Base-by-base conservation (phyloP, 2,113 vertebrate genomes). In the Ageneiosus marmoratus region DNA sequence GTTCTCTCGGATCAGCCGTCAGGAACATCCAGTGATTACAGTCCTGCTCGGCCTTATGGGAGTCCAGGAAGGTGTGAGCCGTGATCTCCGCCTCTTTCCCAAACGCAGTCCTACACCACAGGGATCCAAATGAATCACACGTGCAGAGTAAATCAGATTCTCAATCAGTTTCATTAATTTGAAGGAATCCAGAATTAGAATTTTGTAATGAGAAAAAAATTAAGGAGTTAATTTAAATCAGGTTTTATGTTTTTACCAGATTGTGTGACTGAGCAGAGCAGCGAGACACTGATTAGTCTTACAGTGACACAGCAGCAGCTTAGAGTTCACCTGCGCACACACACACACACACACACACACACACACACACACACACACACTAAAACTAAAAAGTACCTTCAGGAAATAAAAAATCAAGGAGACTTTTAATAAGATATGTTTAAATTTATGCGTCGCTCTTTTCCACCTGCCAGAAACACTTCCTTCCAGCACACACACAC, bases 1-100 rank as follows among this genome's bases (percentile, higher is more conserved):
- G 37, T 0, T 89, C 50, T 12, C 88, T 81, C 15, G 96, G 94
- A 86, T 94, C 92, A 27, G 91, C 86, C 12, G 95, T 96, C 77
- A 95, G 92, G 70, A 98, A 77, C 50, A 94, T 48, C 98, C 98
- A 99, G 82, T 97, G 90, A 89, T 98, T 99, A 82, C 90, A 92
- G 11, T 95, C 92, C 89, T 92, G 92, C 90, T 99, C 97, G 3
- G 85, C 95, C 91, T 87, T 95, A 87, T 95, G 96, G 12, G 92
- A 89, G 69, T 99, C 93, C 88, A 97, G 69, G 48, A 95, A 95
- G 0, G 97, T 98, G 84, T 97, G 96, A 79, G 95, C 95, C 0
- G 91, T 89, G 1, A 99, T 91, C 89, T 98, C 98, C 22, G 89
- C 94, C 87, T 98, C 96, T 82, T 91, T 95, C 83, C 96, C 97